Base-by-base conservation (phyloP, 2,113 vertebrate species). In the Ornithorhynchus anatinus region DNA sequence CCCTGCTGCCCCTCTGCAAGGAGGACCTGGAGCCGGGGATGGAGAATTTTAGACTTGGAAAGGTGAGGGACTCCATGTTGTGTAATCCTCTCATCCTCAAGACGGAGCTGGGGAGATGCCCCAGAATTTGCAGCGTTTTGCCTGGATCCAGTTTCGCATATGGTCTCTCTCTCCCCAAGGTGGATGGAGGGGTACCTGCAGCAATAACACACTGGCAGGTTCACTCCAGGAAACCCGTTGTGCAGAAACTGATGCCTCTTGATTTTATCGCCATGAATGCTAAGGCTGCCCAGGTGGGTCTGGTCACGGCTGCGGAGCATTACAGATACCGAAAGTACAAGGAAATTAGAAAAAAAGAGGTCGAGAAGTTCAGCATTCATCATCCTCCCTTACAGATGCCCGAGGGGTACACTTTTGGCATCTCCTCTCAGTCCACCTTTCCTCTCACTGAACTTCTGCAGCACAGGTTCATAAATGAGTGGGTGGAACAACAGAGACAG, bases 281-380 rank as follows among this genome's bases (percentile, higher is more conserved):
- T 22, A 31, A 36, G 25, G 73, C 0, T 5, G 31, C 52, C 7
- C 43, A 60, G 0, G 4, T 36, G 51, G 60, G 44, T 13, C 0
- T 3, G 15, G 25, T 10, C 7, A 37, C 67, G 38, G 47, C 0
- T 0, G 25, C 27, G 8, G 0, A 10, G 11, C 0, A 2, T 22
- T 38, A 36, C 12, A 2, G 8, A 27, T 35, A 8, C 42, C 2
- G 1, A 32, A 14, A 35, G 0, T 0, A 13, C 54, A 36, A 13
- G 23, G 33, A 51, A 15, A 1, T 25, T 1, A 1, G 0, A 0
- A 1, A 22, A 57, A 0, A 1, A 20, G 37, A 10, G 1, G 0
- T 52, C 3, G 38, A 37, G 0, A 19, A 10, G 5, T 43, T 37
- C 2, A 1, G 2, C 59, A 58, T 56, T 1, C 1, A n/a, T 57